Conservation (phyloP, 2,113 vertebrate species). For the Camarhynchus parvulus region DNA sequence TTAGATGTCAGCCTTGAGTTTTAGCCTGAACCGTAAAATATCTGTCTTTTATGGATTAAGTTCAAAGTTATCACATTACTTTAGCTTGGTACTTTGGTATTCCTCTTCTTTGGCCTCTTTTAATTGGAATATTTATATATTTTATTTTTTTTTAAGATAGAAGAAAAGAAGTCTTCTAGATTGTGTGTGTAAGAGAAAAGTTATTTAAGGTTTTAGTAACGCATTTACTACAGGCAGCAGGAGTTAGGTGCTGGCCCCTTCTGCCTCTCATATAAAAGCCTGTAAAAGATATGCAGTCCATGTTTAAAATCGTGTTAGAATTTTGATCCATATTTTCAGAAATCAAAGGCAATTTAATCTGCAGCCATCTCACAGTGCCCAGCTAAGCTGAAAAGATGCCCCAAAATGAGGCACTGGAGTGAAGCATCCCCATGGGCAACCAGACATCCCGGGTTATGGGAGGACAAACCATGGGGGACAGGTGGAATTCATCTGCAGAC, state of each 20-base stretch:
- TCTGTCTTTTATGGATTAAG: conserved; percentile 50
- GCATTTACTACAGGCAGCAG: accelerated
- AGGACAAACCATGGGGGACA: background rate
- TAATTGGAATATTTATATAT: background rate
- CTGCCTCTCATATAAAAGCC: background rate
- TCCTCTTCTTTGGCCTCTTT: background rate
- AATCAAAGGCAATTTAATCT: background rate
- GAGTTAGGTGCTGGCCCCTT: background rate
- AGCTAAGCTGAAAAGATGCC: background rate
- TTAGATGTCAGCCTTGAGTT: conserved; percentile 38
- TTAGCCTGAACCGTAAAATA: conserved; percentile 36
- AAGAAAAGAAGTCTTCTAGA: background rate
- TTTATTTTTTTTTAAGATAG: background rate
- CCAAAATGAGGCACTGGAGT: background rate
- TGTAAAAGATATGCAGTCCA: background rate
- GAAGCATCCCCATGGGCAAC: background rate
- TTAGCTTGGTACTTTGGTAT: background rate
- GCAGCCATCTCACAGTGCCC: background rate
- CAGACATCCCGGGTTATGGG: background rate
- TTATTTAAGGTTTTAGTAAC: background rate
- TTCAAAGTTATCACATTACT: conserved; percentile 19
- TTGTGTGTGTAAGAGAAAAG: background rate
- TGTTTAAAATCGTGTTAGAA: background rate
- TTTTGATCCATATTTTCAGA: background rate
- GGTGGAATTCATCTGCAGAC: background rate